A percentile compares a stretch with the other conserved stretches of the same genome.
phyloP scores from a whole-genome alignment of 2,113 vertebrate species.

The Pseudorasbora parva region DNA sequence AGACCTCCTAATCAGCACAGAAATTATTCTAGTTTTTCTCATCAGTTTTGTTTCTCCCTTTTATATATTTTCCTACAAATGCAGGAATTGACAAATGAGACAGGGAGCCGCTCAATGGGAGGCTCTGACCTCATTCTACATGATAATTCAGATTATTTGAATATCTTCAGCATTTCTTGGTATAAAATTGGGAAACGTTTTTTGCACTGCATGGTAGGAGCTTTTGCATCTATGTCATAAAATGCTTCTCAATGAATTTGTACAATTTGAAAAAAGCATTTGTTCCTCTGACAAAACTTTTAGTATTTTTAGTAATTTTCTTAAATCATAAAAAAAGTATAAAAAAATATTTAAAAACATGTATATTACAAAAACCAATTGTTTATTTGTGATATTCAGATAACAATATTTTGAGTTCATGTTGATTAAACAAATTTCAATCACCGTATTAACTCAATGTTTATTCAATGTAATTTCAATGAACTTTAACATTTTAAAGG shows the following conservation, averaged over 20 bases:
- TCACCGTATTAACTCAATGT: no score
- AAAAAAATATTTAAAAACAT: no score
- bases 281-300: not conserved
- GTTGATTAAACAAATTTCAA: no score
- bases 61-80: not conserved
- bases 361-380: no score
- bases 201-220: not conserved
- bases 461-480: no score
- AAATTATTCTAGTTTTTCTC: not conserved
- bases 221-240: no score
- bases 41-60: not conserved
- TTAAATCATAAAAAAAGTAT: no score
- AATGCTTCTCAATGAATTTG: no score
- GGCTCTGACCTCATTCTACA: not conserved
- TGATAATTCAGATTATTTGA: not conserved
- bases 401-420: no score
- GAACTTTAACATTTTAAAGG: no score
- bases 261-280: no score
- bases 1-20: not conserved
- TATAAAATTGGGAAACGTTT: not conserved
- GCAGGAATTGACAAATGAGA: not conserved
- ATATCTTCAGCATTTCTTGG: not conserved
- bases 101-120: not conserved
- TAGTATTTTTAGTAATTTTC: not conserved
- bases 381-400: no score